Evolutionary conservation across 2,888 invertebrate genomes (phyloP).

Genomic region (Synanthedon andrenaeformis): DNA sequence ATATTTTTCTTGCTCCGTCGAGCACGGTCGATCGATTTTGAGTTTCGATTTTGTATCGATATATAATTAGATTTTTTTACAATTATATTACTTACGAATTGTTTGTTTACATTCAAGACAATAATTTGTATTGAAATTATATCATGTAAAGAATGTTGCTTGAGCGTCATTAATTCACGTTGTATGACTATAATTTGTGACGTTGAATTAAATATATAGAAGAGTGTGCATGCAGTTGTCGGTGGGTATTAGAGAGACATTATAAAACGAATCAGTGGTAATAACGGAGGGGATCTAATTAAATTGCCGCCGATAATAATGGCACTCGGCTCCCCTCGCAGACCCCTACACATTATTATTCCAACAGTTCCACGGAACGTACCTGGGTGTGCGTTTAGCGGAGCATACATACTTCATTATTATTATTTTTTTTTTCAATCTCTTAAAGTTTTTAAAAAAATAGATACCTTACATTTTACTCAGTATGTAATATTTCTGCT

Average conservation of each 20-base stretch:
- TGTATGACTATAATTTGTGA: conserved; percentile 31
- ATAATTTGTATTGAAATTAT: neutral
- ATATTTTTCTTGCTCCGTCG: no score
- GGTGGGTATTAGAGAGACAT: conserved; percentile 49
- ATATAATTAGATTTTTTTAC: no score
- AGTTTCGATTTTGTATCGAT: no score
- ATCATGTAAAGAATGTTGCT: neutral
- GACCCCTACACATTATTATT: conserved; percentile 65
- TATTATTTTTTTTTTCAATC: no score
- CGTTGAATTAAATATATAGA: conserved; percentile 16
- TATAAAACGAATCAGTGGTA: conserved; percentile 66
- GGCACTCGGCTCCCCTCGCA: conserved; percentile 54
- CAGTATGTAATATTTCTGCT: no score
- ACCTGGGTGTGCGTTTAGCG: conserved; percentile 14
- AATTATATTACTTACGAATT: no score
- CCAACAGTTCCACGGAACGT: conserved; percentile 26
- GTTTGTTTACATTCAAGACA: neutral
- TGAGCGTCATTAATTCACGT: conserved; percentile 20
- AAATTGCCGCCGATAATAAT: conserved; percentile 69
- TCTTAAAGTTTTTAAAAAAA: no score
- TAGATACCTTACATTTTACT: no score
- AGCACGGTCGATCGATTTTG: no score
- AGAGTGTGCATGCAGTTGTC: conserved; percentile 20
- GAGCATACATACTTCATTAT: conserved; percentile 9
- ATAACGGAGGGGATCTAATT: conserved; percentile 67